phyloP scores from a whole-genome alignment of 2,113 vertebrate genomes.

The Megatriorchis doriae region DNA sequence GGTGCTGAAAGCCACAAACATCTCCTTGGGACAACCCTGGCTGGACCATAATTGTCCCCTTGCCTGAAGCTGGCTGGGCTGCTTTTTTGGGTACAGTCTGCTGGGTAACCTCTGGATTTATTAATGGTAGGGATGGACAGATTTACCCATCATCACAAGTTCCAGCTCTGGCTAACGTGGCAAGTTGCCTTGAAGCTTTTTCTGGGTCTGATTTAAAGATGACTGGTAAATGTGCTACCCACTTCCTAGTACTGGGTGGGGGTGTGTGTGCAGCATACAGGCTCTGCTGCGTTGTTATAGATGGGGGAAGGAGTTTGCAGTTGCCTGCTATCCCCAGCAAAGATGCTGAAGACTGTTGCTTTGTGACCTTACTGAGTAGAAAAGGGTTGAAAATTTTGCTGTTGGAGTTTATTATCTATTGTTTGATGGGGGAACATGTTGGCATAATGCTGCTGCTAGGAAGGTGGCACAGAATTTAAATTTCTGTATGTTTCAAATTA shows the following conservation, averaged over 20 bases:
- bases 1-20: background rate
- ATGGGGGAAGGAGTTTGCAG: background rate
- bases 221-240: background rate
- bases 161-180: background rate
- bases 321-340: background rate
- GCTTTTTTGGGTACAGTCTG: background rate
- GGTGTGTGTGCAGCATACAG: background rate
- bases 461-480: background rate
- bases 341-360: background rate
- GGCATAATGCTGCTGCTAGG: background rate
- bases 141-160: background rate
- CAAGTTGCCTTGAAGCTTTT: background rate
- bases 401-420: background rate
- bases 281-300: rapidly evolving
- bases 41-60: background rate
- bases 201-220: background rate
- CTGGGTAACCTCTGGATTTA: background rate
- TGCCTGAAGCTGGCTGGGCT: background rate
- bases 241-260: background rate
- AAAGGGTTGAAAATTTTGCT: background rate
- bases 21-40: background rate
- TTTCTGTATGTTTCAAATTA: background rate
- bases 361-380: background rate
- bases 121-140: background rate
- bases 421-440: background rate